Base-by-base conservation (phyloP, 1,140 invertebrate species). In the Drosophila novamexicana region DNA sequence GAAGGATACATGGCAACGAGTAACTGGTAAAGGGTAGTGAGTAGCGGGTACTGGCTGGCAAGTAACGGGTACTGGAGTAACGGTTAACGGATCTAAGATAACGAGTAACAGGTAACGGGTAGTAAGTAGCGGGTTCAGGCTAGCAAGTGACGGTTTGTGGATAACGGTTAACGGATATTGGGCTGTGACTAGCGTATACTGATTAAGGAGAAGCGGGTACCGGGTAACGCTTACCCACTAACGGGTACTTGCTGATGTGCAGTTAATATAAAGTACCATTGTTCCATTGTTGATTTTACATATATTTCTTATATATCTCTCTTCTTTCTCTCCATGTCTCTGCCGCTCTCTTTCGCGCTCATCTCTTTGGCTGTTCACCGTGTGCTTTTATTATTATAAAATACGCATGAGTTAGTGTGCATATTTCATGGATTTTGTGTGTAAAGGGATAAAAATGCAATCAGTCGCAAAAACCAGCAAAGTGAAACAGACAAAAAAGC, bases 341-440 rank as follows among this genome's bases (percentile, higher is more conserved):
- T 29, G 2, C 4, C 22, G 5, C 22, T 29, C 4, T 29, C 22
- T 52, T 52, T 36, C 61, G 12, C 10, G 39, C n/a, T 45, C 22
- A 7, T 2, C 36, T 29, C 45, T 39, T 42, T 14, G 16, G 18
- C 40, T 16, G 53, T 10, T 22, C 12, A 45, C 39, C 18, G 62
- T 45, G 77, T 66, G 80, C 75, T 83, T 88, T 88, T 89, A 88
- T 88, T 88, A 88, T 88, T 88, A 88, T 89, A 88, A 88, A 88
- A 88, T 88, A 88, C 84, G 84, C 84, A 88, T 88, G 84, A 88
- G 84, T 88, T 88, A 88, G 84, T 88, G 84, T 88, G 84, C 84
- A 88, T 88, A 88, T 88, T 88, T 88, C 84, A 88, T 88, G 84
- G 84, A 80, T 88, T 88, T 88, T 82, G 83, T 88, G 84, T 88